Evolutionary conservation across 2,888 invertebrate species (phyloP).

Genomic region (Drosophila lacicola): DNA sequence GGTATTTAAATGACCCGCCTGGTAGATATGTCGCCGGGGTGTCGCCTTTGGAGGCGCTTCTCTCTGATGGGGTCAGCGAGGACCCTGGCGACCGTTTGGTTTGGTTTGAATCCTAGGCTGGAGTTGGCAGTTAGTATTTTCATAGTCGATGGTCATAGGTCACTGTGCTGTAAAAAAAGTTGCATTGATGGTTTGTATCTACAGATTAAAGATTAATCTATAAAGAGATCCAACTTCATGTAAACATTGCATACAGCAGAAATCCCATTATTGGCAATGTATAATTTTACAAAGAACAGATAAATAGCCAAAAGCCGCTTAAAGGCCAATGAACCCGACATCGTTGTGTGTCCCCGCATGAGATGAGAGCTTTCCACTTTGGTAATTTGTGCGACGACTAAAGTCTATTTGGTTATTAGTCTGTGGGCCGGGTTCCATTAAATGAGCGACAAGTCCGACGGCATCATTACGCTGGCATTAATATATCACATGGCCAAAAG

Average conservation of each 20-base stretch:
- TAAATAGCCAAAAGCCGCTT: conserved; percentile 11
- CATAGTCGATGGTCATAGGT: no score
- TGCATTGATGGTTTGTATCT: no score
- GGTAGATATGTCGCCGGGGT: no score
- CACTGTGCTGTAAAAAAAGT: no score
- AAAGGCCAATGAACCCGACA: conserved; percentile 6
- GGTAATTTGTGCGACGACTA: conserved; percentile 15
- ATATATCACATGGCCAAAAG: conserved; percentile 77
- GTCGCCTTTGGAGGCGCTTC: no score
- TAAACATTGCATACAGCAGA: not conserved
- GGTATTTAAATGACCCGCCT: no score
- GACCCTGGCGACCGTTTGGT: no score
- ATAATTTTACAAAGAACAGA: not conserved
- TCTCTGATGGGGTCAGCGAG: no score
- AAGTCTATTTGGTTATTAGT: conserved; percentile 39
- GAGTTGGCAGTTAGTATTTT: no score
- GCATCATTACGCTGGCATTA: conserved; percentile 70
- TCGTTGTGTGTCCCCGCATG: not conserved
- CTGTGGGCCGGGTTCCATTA: conserved; percentile 45
- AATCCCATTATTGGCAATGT: not conserved
- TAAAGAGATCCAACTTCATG: not conserved
- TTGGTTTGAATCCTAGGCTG: no score
- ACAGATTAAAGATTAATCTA: no score
- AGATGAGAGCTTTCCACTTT: conserved; percentile 4
- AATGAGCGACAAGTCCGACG: conserved; percentile 65